A percentile compares a stretch with the other conserved stretches of the same genome.
Conservation (phyloP, 2,113 vertebrate genomes). For the Trogon melanurus region DNA sequence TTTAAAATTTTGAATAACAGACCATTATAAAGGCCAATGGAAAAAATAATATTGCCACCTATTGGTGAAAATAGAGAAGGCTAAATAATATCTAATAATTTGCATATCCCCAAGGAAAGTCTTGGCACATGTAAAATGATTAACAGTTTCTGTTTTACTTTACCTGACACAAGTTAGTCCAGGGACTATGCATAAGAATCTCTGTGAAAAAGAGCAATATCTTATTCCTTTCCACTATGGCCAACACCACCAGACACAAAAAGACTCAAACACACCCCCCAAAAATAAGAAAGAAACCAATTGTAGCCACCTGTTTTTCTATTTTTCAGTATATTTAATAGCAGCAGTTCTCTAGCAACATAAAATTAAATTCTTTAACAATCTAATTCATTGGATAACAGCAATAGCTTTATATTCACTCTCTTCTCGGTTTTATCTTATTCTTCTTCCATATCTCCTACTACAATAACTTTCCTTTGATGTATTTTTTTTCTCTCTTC, state of each 20-base stretch:
- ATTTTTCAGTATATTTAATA: neutral
- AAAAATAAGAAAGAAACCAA: neutral
- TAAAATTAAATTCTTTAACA: neutral
- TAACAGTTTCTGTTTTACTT: neutral
- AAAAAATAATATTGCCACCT: conserved; percentile 88
- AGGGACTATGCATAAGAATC: neutral
- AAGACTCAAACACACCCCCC: rapidly evolving
- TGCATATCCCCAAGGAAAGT: neutral
- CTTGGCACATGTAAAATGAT: neutral
- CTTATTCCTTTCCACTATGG: neutral
- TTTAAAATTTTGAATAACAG: conserved; percentile 4
- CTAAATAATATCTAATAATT: neutral
- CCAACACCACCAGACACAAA: neutral
- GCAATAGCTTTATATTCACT: neutral
- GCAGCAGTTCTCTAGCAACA: neutral
- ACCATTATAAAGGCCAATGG: neutral
- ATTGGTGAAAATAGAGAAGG: conserved; percentile 75
- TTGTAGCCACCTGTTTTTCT: neutral
- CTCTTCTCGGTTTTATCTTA: neutral
- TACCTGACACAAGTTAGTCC: neutral
- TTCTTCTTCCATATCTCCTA: neutral
- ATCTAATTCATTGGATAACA: neutral
- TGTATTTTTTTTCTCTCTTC: neutral
- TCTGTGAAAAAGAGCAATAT: neutral
- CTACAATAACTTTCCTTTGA: neutral